Conservation (phyloP, 53 echinoderm and acorn worm genomes). For the Holothuria scabra region DNA sequence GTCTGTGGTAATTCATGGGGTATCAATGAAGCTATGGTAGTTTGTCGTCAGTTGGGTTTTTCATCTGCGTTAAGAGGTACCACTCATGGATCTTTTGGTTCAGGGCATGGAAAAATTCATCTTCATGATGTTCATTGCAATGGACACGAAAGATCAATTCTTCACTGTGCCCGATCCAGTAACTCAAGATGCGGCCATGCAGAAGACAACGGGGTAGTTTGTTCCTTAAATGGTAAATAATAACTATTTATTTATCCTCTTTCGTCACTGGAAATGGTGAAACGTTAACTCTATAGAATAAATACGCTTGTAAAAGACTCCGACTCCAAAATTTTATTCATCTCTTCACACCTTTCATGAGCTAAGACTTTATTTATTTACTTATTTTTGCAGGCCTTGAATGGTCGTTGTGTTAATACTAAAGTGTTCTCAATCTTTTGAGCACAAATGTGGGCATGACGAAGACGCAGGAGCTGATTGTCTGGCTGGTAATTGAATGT, state of each 20-base stretch:
- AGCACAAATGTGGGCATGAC: constrained; percentile 26
- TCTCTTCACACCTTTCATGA: too few species aligned
- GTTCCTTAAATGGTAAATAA: not conserved
- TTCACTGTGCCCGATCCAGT: not conserved
- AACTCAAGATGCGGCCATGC: not conserved
- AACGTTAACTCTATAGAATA: too few species aligned
- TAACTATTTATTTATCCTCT: not conserved
- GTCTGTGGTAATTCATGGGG: too few species aligned
- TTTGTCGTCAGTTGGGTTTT: not conserved
- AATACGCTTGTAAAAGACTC: too few species aligned
- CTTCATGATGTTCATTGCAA: not conserved
- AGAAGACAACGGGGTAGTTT: constrained; percentile 19
- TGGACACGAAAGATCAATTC: constrained; percentile 14
- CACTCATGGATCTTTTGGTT: not conserved
- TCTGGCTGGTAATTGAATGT: not conserved
- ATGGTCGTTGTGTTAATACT: too few species aligned
- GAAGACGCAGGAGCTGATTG: constrained; percentile 32
- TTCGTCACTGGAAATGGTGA: too few species aligned
- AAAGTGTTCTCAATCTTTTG: not conserved
- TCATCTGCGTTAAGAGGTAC: not conserved
- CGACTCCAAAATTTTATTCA: too few species aligned
- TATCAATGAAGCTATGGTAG: too few species aligned
- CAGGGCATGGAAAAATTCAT: not conserved
- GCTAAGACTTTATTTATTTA: too few species aligned
- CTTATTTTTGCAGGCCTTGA: too few species aligned